Evolutionary conservation across 1,140 invertebrate genomes (phyloP), one percentile per base, ranked within the genome.

Genomic region (Yoshiicerus persimilis): DNA sequence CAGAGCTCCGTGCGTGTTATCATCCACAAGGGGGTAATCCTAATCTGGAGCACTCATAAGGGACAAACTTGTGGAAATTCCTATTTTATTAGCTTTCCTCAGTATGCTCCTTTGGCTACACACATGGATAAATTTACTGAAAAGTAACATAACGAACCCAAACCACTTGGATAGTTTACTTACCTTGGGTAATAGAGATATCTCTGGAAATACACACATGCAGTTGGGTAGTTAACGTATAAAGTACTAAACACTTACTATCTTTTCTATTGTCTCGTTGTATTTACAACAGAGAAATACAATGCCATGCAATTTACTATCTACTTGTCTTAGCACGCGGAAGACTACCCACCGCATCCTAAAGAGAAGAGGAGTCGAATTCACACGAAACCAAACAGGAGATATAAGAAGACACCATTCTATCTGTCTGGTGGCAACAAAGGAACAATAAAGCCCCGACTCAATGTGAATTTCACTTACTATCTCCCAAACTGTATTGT

Each of bases 21-120:
- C 87, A 56, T 86, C 83, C 84, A 75, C 87, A 88, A 88, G 87
- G 87, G 87, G 64, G 87, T 84, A 88, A 88, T 88, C 56, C 62
- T 88, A 88, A 88, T 88, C 84, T 86, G 41, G 87, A 88, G 84
- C 38, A 88, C 83, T 88, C 87, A 86, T 86, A 84, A 86, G 87
- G 87, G 87, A 88, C 87, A 86, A 86, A 88, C 83, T 88, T 88
- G 87, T 88, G 87, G 87, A 88, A 88, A 88, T 88, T 86, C 41
- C 83, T 86, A 75, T 88, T 88, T 88, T 88, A 88, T 88, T 88
- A 86, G 56, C 36, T 88, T 62, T 77, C 64, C 83, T 84, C 39
- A 84, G 32, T 47, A 3, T 47, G 38, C 83, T 84, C 39, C 38
- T 34, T 84, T 32, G 38, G 20, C 32, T 80, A 38, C 75, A 80